Percentiles rank a stretch among this genome's conserved stretches.
Conservation (phyloP, 1,140 invertebrate species). For the Dendroctonus valens region DNA sequence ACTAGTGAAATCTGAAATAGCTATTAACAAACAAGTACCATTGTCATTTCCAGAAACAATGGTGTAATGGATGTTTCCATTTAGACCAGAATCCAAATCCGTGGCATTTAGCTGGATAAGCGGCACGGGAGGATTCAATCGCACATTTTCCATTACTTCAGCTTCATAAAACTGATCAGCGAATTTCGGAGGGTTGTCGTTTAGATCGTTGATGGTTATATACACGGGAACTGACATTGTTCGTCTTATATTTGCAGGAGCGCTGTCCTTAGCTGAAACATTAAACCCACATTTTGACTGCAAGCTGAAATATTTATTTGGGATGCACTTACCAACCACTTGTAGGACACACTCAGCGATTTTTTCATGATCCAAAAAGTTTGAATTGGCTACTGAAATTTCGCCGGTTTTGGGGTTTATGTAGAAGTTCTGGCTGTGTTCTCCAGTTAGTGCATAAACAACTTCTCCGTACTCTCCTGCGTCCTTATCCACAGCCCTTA, state of each 20-base stretch:
- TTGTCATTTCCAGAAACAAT: slow-evolving; percentile 72
- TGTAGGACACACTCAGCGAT: slow-evolving; percentile 70
- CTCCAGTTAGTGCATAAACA: slow-evolving; percentile 74
- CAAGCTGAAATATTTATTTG: neutral
- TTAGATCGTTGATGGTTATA: slow-evolving; percentile 78
- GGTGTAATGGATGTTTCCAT: slow-evolving; percentile 71
- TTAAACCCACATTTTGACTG: neutral
- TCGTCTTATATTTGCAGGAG: slow-evolving; percentile 65
- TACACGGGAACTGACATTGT: slow-evolving; percentile 73
- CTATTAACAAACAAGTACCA: slow-evolving; percentile 36
- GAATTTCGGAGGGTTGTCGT: slow-evolving; percentile 82
- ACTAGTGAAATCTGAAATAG: slow-evolving; percentile 1
- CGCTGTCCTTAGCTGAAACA: slow-evolving; percentile 71
- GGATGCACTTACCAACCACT: slow-evolving; percentile 50
- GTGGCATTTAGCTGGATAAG: slow-evolving; percentile 75
- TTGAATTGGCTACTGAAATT: slow-evolving; percentile 70
- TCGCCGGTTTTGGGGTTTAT: slow-evolving; percentile 73
- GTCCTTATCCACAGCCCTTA: slow-evolving; percentile 64
- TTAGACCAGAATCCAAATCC: slow-evolving; percentile 75
- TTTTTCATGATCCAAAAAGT: slow-evolving; percentile 77
- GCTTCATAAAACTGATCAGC: slow-evolving; percentile 71
- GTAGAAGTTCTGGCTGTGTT: slow-evolving; percentile 66
- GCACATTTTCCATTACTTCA: slow-evolving; percentile 79
- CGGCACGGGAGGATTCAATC: slow-evolving; percentile 71
- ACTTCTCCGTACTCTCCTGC: slow-evolving; percentile 71